Evolutionary conservation across 2,113 vertebrate species (phyloP), one percentile per base, ranked within the genome.

Genomic region (Planiliza haematocheilus): DNA sequence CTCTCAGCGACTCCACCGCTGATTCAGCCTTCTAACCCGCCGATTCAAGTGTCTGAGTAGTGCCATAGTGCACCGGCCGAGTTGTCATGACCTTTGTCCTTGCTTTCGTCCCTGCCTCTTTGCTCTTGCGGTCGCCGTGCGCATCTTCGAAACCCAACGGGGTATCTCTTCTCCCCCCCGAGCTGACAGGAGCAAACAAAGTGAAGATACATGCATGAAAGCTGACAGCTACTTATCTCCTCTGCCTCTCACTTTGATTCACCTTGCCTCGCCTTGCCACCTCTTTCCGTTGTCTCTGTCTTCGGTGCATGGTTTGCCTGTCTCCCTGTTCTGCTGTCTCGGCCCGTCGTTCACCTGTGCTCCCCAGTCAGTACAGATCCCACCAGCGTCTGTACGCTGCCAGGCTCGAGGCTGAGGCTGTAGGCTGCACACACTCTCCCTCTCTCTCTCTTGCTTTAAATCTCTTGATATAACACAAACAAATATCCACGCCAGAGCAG

Each of bases 211-310:
- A 50, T 8, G 41, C 79, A 63, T 41, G 13, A 20, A 59, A 70
- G 64, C 84, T 38, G 79, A 77, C 64, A 64, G 70, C 58, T 68
- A 21, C 81, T 80, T 76, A 75, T 78, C 70, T 75, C 56, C 55
- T 24, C 67, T 46, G 71, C 58, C 41, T 67, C 50, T 53, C 42
- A 36, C 43, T 84, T 80, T 74, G 48, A 79, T 71, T 74, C 78
- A 30, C 64, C 66, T 59, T 18, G 20, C 18, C 16, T 60, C 18
- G 4, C 34, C 37, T 12, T 18, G 16, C 18, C 56, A 62, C 42
- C 52, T 46, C 48, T 38, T 61, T 17, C 45, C 34, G 7, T 39
- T 36, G 30, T 59, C 38, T 83, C 36, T 53, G n/a, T 63, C 30
- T 10, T n/a, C n/a, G 5, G 21, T 10, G 37, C 65, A 56, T 20